Percentiles rank a stretch among this genome's conserved stretches.
These are phyloP conservation scores for Pteronura brasiliensis DNA, from an alignment of 2,113 vertebrate genomes.

Conservation along the genomic window DNA sequence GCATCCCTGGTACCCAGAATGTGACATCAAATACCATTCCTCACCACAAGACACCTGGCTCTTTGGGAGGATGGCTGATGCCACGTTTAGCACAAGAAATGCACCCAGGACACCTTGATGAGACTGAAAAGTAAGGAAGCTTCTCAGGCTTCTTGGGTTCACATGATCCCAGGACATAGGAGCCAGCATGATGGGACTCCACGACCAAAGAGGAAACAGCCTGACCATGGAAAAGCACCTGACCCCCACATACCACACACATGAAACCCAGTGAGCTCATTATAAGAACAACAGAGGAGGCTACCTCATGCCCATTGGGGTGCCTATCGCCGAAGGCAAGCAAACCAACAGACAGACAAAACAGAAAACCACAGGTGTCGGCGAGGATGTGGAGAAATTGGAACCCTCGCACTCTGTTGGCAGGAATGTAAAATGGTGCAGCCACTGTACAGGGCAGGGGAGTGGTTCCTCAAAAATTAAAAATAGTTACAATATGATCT, in stretches of 20 bases:
- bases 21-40: neutral
- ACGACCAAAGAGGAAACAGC: neutral
- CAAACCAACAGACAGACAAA: neutral
- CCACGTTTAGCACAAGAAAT: neutral
- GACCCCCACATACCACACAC: neutral
- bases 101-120: neutral
- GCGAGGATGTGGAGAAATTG: neutral
- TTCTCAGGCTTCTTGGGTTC: neutral
- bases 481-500: neutral
- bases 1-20: neutral
- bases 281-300: neutral
- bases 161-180: too few relatives aligned
- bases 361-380: neutral
- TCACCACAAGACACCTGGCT: neutral
- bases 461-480: neutral
- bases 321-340: neutral
- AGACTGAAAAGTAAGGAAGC: neutral
- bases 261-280: neutral
- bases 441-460: too few relatives aligned
- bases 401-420: too few relatives aligned
- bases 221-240: neutral
- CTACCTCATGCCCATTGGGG: neutral
- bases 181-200: neutral
- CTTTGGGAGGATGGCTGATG: neutral
- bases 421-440: neutral